These are phyloP conservation scores for Melieria crassipennis DNA, from an alignment of 2,888 invertebrate genomes.

Conservation along the genomic window DNA sequence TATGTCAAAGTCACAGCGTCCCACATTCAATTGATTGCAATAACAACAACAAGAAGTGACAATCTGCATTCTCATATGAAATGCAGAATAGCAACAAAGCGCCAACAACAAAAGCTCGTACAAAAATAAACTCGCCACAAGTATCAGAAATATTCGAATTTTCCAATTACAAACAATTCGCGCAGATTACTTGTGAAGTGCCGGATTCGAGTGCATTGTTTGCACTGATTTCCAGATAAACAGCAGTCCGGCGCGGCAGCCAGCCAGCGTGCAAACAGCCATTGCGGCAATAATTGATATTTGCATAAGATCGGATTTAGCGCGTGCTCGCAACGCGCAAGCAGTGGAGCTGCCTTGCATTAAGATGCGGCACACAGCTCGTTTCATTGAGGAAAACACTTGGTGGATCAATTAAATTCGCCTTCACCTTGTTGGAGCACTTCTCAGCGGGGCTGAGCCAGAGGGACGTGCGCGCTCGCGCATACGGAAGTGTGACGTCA, in stretches of 20 bases:
- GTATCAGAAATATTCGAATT: constrained; percentile 24
- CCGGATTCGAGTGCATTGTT: constrained; percentile 14
- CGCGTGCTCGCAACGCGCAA: constrained; percentile 23
- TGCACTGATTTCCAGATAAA: constrained; percentile 27
- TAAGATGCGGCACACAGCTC: not conserved
- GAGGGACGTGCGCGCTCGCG: too few relatives aligned
- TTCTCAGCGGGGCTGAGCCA: not conserved
- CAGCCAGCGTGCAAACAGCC: constrained; percentile 20
- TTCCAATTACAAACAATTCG: constrained; percentile 33
- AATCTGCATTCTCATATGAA: not conserved
- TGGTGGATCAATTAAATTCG: not conserved
- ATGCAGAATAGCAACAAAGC: too few relatives aligned
- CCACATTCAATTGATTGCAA: constrained; percentile 12
- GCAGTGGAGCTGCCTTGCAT: not conserved
- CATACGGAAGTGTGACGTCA: too few relatives aligned
- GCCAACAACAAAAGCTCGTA: not conserved
- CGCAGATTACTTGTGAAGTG: constrained; percentile 14
- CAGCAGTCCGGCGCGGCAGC: not conserved
- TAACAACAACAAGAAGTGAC: not conserved
- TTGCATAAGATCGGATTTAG: constrained; percentile 34
- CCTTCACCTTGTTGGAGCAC: not conserved
- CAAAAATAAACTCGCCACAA: constrained; percentile 4
- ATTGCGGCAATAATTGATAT: constrained; percentile 32
- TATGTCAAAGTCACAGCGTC: not conserved
- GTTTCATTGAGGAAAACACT: not conserved